A percentile compares a stretch with the other conserved stretches of the same genome.
Evolutionary conservation across 92 coral and sea anemone species (phyloP).

Genomic region (Palythoa heliodiscus): DNA sequence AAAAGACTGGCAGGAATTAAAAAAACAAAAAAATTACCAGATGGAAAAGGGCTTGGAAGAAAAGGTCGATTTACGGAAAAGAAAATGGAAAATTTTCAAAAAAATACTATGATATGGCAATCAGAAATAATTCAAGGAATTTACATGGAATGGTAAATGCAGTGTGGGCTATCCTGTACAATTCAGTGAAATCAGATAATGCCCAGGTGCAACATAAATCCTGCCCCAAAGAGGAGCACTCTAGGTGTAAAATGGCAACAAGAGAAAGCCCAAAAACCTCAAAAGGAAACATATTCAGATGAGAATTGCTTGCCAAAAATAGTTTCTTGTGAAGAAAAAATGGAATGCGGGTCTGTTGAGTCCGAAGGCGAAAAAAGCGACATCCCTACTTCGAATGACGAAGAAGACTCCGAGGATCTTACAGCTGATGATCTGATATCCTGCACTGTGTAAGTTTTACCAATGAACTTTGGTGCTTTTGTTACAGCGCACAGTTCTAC

Average conservation of each 20-base stretch:
- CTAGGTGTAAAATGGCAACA: not conserved
- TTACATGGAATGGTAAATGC: constrained; percentile 3
- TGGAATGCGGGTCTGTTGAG: constrained; percentile 46
- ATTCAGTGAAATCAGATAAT: not conserved
- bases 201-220: not conserved
- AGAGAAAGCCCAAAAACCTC: not conserved
- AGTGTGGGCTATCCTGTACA: not conserved
- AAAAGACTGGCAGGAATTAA: constrained; percentile 11
- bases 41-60: not conserved
- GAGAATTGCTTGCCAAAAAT: constrained; percentile 11
- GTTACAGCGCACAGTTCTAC: no score
- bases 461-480: no score
- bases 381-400: constrained; percentile 50
- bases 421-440: constrained; percentile 16
- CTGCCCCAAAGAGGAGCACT: no score
- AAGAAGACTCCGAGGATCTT: constrained; percentile 48
- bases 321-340: constrained; percentile 45
- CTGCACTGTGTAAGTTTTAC: no score
- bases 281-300: constrained; percentile 6
- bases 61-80: constrained; percentile 9
- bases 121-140: constrained; percentile 14
- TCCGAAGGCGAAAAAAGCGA: constrained; percentile 49
- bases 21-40: constrained; percentile 2
- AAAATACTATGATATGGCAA: constrained; percentile 2
- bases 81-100: not conserved